Base-by-base conservation (phyloP, 2,113 vertebrate genomes). In the Aviceda subcristata region DNA sequence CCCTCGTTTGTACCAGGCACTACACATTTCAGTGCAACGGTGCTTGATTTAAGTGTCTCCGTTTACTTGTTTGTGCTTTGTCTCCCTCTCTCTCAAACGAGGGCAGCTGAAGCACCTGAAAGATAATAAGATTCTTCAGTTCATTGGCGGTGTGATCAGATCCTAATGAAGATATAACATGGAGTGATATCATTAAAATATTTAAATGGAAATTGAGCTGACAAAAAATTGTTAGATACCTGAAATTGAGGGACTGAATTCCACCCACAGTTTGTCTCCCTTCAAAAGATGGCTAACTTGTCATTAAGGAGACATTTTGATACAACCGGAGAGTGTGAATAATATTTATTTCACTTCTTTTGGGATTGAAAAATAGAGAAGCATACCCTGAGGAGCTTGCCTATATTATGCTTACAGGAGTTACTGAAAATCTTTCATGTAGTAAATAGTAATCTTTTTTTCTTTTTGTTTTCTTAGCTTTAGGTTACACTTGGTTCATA, bases 61-160 rank as follows among this genome's bases (percentile, higher is more conserved):
- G 13, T 77, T 69, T 87, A 23, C 45, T 71, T 73, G 48, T 80
- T 93, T 74, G 29, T 46, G 64, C 64, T 85, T 80, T 27, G 5
- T 38, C 46, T 57, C 32, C 8, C 30, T 75, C 15, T 85, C 74
- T 82, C 64, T 76, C 46, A 73, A 85, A 41, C 16, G 41, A 90
- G 74, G 78, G 17, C 78, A 92, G 6, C 1, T 81, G 86, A 81
- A 93, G 69, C 64, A 71, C 29, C 69, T 92, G 56, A 34, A 83
- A 95, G 62, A 79, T 83, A 91, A 34, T 46, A 88, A 86, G 51
- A 82, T 90, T n/a, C 71, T 96, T 95, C 64, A 63, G 75, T 75
- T 92, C 78, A 67, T 74, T 92, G 77, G 22, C 64, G 29, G 32
- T 57, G n/a, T 85, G 74, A 78, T 90, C 57, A 38, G 41, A 63